These are phyloP conservation scores for Mesocentrotus franciscanus DNA, from an alignment of 53 echinoderm and acorn worm species.

Conservation along the genomic window DNA sequence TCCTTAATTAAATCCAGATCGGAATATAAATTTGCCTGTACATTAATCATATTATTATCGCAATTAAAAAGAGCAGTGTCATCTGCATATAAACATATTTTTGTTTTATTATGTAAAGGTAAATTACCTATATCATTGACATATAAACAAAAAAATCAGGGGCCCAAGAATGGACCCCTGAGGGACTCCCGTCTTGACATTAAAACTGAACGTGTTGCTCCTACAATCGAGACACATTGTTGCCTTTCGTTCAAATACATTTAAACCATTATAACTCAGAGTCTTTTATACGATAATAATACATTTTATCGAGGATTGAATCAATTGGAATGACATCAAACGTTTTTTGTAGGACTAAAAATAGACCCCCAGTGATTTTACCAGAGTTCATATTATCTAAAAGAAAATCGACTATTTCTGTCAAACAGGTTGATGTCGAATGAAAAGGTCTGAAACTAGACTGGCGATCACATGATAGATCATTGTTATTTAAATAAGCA, in stretches of 20 bases:
- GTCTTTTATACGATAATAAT: constrained; percentile 6
- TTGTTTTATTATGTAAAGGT: background rate
- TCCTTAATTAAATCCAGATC: background rate
- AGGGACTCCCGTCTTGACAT: constrained; percentile 7
- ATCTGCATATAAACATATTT: background rate
- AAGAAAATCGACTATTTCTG: constrained; percentile 38
- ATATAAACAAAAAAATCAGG: constrained; percentile 45
- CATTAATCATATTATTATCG: background rate
- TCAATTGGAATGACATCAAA: constrained; percentile 26
- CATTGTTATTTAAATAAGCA: constrained; percentile 20
- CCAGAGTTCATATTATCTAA: constrained; percentile 25
- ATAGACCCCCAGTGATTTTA: constrained; percentile 1
- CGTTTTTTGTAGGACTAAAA: background rate
- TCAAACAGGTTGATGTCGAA: constrained; percentile 4
- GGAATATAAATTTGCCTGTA: background rate
- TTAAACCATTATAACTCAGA: constrained; percentile 14
- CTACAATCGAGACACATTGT: background rate
- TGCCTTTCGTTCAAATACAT: background rate
- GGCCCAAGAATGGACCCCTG: constrained; percentile 18
- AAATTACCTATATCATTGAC: constrained; percentile 1
- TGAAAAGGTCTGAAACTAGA: constrained; percentile 16
- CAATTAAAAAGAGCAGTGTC: background rate
- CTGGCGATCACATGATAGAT: background rate
- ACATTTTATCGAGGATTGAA: background rate
- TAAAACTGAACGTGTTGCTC: background rate